A percentile compares a stretch with the other conserved stretches of the same genome.
These are phyloP conservation scores for Hyposoter dolosus DNA, from an alignment of 2,888 invertebrate genomes.

Conservation along the genomic window DNA sequence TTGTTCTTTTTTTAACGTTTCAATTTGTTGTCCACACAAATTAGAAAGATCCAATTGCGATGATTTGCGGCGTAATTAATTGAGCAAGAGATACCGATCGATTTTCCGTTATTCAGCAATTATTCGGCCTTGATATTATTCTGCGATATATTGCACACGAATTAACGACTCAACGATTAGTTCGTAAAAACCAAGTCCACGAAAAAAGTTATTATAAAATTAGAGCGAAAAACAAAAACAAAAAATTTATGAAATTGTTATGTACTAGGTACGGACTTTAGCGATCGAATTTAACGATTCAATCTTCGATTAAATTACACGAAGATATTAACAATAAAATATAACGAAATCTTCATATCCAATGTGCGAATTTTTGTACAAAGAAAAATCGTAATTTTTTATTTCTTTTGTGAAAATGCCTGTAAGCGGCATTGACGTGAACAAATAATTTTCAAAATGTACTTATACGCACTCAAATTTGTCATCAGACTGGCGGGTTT, in stretches of 20 bases:
- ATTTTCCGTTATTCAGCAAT: conserved; percentile 10
- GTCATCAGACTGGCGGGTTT: not conserved
- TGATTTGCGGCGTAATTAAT: conserved; percentile 8
- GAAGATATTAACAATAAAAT: not conserved
- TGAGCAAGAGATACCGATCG: not conserved
- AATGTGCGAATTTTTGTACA: not conserved
- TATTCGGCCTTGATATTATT: conserved; percentile 37
- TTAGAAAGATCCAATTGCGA: conserved; percentile 33
- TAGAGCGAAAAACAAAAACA: conserved; percentile 1
- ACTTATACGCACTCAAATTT: not conserved
- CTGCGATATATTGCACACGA: conserved; percentile 4
- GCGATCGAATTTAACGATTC: conserved; percentile 44
- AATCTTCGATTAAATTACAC: conserved; percentile 22
- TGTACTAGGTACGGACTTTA: conserved; percentile 44
- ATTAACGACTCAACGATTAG: conserved; percentile 44
- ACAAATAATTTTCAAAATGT: not conserved
- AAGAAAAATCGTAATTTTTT: not conserved
- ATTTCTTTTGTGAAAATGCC: not conserved
- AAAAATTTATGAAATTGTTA: conserved; percentile 58
- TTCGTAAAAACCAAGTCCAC: conserved; percentile 8
- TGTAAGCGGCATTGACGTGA: not conserved
- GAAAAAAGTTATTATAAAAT: conserved; percentile 48
- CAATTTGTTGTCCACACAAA: conserved; percentile 14
- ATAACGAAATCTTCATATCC: not conserved
- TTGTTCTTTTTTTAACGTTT: conserved; percentile 2